Conservation (phyloP, 2,113 vertebrate genomes). For the Columba janthina region DNA sequence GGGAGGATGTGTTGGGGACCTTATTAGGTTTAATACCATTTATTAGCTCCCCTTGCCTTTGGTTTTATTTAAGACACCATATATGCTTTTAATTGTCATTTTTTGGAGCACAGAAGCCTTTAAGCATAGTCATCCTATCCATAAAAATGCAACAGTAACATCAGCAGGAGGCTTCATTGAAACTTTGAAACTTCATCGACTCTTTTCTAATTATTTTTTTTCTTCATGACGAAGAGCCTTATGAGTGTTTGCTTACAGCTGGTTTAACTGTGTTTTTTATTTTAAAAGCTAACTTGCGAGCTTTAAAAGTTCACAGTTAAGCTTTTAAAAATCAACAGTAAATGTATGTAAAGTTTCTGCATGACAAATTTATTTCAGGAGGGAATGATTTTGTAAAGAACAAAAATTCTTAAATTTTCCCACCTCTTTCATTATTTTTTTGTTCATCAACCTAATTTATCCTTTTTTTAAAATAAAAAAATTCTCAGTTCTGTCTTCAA, state of each 20-base stretch:
- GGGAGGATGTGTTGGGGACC: not conserved
- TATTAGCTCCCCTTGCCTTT: not conserved
- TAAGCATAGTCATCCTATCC: not conserved
- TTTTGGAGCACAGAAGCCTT: not conserved
- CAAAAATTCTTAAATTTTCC: not conserved
- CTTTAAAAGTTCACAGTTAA: constrained; percentile 17
- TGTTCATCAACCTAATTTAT: not conserved
- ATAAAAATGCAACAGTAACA: constrained; percentile 1
- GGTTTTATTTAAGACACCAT: not conserved
- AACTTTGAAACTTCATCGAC: not conserved
- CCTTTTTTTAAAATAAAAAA: no score
- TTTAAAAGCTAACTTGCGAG: constrained; percentile 3
- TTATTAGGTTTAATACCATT: not conserved
- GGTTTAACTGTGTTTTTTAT: not conserved
- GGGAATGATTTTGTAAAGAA: not conserved
- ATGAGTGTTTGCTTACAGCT: not conserved
- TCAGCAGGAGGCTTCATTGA: not conserved
- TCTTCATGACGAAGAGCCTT: not conserved
- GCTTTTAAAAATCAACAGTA: not conserved
- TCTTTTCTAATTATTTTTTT: constrained; percentile 23
- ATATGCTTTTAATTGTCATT: not conserved
- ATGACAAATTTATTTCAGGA: not conserved
- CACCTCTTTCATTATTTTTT: not conserved
- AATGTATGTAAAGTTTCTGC: not conserved
- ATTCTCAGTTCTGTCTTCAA: not conserved